Evolutionary conservation across 2,113 vertebrate species (phyloP).

Genomic region (Callospermophilus lateralis): DNA sequence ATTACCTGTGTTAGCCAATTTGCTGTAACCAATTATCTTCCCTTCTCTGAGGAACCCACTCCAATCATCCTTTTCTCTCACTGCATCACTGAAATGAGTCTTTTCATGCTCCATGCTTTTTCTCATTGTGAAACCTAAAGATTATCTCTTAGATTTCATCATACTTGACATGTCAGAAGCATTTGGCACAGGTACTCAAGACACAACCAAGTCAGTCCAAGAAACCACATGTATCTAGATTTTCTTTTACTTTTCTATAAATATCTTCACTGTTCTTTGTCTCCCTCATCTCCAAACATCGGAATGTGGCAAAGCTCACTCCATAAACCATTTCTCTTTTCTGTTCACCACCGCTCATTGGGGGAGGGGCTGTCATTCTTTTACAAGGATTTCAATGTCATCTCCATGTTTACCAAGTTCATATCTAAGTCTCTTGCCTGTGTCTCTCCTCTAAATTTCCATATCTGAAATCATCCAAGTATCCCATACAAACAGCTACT

Average conservation of each 20-base stretch:
- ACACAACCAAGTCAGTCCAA: no score
- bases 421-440: neutral
- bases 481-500: neutral
- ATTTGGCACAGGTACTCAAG: neutral
- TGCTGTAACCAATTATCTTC: neutral
- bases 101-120: neutral
- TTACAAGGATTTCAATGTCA: neutral
- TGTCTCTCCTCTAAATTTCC: neutral
- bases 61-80: neutral
- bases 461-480: constrained; percentile 7
- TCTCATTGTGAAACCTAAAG: neutral
- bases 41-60: neutral
- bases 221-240: neutral
- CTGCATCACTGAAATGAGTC: neutral
- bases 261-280: neutral
- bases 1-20: neutral
- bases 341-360: neutral
- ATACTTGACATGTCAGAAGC: neutral
- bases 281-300: neutral
- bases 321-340: neutral
- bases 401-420: neutral
- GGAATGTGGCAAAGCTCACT: neutral
- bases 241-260: neutral
- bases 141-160: constrained; percentile 19
- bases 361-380: neutral